phyloP scores from a whole-genome alignment of 2,888 invertebrate species.

The Lagria hirta region DNA sequence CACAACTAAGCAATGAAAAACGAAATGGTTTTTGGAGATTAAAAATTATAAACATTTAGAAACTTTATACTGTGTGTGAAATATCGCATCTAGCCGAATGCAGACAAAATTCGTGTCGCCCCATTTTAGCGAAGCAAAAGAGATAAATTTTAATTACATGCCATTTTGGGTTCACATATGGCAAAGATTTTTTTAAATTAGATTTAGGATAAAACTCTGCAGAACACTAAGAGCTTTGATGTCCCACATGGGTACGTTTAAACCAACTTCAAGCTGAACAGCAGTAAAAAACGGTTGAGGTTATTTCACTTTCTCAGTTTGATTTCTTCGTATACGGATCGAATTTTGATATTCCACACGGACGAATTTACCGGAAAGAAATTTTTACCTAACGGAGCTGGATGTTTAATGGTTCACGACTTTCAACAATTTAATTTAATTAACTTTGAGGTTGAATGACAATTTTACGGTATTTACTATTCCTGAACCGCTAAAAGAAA shows the following conservation, averaged over 20 bases:
- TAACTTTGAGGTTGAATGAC: too few relatives aligned
- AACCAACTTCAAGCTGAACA: constrained; percentile 9
- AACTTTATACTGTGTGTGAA: too few relatives aligned
- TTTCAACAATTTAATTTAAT: too few relatives aligned
- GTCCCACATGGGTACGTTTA: constrained; percentile 15
- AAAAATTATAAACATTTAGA: too few relatives aligned
- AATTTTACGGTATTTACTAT: too few relatives aligned
- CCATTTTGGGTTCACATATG: constrained; percentile 9
- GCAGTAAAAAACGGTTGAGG: constrained; percentile 13
- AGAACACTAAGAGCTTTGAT: constrained; percentile 9
- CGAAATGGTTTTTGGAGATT: too few relatives aligned
- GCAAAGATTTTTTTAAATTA: constrained; percentile 15
- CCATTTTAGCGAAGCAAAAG: too few relatives aligned
- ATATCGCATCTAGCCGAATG: too few relatives aligned
- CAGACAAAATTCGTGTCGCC: not conserved
- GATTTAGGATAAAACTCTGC: constrained; percentile 13
- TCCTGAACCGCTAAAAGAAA: too few relatives aligned
- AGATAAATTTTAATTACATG: constrained; percentile 14
- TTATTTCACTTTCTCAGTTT: constrained; percentile 14
- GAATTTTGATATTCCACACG: constrained; percentile 12
- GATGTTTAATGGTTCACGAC: too few relatives aligned
- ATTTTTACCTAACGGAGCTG: too few relatives aligned
- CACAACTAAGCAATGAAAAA: too few relatives aligned
- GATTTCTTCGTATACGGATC: constrained; percentile 4
- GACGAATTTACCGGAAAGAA: constrained; percentile 7